phyloP scores from a whole-genome alignment of 1,140 invertebrate genomes.

The Apocrypta bakeri region DNA sequence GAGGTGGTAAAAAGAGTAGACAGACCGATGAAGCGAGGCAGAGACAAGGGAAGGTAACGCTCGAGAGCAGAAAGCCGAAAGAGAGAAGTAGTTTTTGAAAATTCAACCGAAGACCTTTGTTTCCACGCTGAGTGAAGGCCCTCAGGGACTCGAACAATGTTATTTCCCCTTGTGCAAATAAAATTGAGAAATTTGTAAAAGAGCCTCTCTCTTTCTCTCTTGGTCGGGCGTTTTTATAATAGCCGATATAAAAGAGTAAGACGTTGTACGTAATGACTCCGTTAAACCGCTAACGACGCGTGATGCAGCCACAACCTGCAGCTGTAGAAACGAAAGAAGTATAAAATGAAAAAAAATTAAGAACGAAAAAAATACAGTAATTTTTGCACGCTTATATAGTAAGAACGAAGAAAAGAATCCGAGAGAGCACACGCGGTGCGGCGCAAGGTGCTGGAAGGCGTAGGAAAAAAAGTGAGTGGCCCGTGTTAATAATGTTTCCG shows the following conservation, averaged over 20 bases:
- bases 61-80: background rate
- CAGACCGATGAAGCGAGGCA: constrained; percentile 47
- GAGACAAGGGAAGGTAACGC: constrained; percentile 50
- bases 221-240: background rate
- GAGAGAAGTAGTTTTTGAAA: too few species aligned
- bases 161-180: background rate
- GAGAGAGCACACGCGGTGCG: constrained; percentile 18
- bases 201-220: background rate
- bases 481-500: constrained; percentile 71
- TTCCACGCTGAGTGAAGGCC: background rate
- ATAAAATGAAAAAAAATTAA: too few species aligned
- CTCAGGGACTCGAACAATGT: background rate
- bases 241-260: background rate
- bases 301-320: background rate
- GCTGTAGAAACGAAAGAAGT: too few species aligned
- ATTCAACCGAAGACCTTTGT: background rate
- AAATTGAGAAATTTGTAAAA: background rate
- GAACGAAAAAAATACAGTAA: too few species aligned
- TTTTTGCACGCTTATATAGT: background rate
- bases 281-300: background rate
- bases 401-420: background rate
- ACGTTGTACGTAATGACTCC: background rate
- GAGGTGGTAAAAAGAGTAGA: constrained; percentile 31
- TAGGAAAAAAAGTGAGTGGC: constrained; percentile 24
- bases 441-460: background rate